Base-by-base conservation (phyloP, 1,140 invertebrate species). In the Drosophila pandora region DNA sequence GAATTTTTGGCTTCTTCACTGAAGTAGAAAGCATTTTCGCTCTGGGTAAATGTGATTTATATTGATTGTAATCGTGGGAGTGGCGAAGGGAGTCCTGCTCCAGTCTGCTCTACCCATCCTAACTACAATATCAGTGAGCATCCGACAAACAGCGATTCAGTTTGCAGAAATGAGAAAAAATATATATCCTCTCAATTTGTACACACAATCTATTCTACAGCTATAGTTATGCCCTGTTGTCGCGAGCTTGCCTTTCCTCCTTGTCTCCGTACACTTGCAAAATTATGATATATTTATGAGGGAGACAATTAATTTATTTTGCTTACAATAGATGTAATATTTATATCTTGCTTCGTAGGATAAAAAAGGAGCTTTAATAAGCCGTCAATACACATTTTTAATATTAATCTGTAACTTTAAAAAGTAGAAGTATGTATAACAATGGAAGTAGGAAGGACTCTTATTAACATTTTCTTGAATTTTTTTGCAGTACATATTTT, bases 21-120 rank as follows among this genome's bases (percentile, higher is more conserved):
- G 83, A 79, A 88, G 83, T 88, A 88, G 83, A 88, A 88, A 88
- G 75, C 84, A 88, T 88, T 88, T 88, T 88, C 83, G 83, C 83
- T 88, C 81, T 88, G 83, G 83, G 83, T 89, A 88, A 88, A 88
- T 88, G 83, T 88, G 83, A 88, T 88, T 88, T 88, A 88, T 88
- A 88, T 88, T 88, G 83, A 88, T 88, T 88, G 83, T 88, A 88
- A 88, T 88, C 83, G 83, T 52, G 79, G 78, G 79, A 82, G 78
- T 68, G 82, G 68, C 68, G 67, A 63, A 55, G 47, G 63, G 52
- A 28, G 62, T 54, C 47, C 48, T 43, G 45, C 12, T 7, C 3
- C 9, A 43, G 9, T 23, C 34, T 4, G 13, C 8, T 7, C 32
- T 10, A 7, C 9, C 56, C 57, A 64, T 68, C 71, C 64, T 60